Evolutionary conservation across 2,888 invertebrate species (phyloP).

Genomic region (Lissonota sp.): DNA sequence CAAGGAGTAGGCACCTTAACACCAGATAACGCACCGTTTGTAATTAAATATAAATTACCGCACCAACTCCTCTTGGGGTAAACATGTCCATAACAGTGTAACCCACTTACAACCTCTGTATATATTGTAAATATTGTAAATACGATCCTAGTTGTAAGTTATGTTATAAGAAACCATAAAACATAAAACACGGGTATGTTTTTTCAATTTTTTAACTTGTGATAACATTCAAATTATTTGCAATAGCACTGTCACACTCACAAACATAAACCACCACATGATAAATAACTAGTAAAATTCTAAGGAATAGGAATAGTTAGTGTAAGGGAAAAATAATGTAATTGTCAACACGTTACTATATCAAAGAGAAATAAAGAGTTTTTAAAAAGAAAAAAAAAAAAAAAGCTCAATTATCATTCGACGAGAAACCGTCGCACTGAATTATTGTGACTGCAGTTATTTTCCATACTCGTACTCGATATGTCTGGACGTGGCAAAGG

Average conservation of each 20-base stretch:
- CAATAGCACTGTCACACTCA: neutral
- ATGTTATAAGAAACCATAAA: neutral
- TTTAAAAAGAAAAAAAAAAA: no score
- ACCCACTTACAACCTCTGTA: no score
- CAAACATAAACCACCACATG: neutral
- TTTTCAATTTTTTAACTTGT: neutral
- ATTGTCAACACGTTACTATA: no score
- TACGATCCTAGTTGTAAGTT: neutral
- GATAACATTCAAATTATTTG: neutral
- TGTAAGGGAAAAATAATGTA: no score
- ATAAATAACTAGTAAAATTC: neutral
- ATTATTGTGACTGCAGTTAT: no score
- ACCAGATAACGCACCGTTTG: neutral
- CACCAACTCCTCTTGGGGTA: slow-evolving; percentile 10
- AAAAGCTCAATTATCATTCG: no score
- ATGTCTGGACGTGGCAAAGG: no score
- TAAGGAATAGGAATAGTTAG: no score
- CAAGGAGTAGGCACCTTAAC: neutral
- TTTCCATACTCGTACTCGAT: no score
- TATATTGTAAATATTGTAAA: slow-evolving; percentile 1
- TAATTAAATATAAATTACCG: slow-evolving; percentile 34
- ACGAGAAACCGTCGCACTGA: no score
- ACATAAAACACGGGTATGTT: neutral
- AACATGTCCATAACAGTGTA: no score
- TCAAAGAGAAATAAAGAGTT: no score